Evolutionary conservation across 2,797 vertebrate species (phyloP).

Genomic region (Synaphobranchus kaupii): DNA sequence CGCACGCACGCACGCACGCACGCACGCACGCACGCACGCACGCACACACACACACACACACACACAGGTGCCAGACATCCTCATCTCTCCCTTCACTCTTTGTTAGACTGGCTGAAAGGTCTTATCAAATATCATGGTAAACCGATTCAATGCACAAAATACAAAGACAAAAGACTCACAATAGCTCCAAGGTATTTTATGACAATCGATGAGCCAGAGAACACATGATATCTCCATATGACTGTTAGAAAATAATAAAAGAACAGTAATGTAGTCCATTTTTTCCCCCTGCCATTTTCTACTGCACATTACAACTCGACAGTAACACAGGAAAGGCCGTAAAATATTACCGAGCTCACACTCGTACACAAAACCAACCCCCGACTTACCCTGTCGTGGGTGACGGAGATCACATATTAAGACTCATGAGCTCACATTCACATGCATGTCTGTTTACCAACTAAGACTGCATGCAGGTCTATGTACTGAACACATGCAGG

Average conservation of each 20-base stretch:
- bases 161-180: neutral
- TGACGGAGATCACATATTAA: neutral
- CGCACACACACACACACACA: constrained; percentile 4
- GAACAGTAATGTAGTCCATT: too few relatives aligned
- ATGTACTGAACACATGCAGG: neutral
- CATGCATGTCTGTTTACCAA: too few relatives aligned
- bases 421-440: too few relatives aligned
- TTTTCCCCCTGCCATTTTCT: neutral
- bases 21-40: constrained; percentile 3
- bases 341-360: neutral
- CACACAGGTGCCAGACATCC: neutral
- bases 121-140: neutral
- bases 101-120: neutral
- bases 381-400: neutral
- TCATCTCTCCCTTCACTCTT: neutral
- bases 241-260: too few relatives aligned
- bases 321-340: too few relatives aligned
- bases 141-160: constrained; percentile 19
- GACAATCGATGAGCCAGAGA: neutral
- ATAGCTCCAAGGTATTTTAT: neutral
- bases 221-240: neutral
- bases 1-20: neutral
- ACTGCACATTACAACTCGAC: neutral
- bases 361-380: neutral
- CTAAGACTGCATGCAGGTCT: too few relatives aligned